These are phyloP conservation scores for Schizopygopsis pylzovi DNA, from an alignment of 2,797 vertebrate genomes.

Conservation along the genomic window DNA sequence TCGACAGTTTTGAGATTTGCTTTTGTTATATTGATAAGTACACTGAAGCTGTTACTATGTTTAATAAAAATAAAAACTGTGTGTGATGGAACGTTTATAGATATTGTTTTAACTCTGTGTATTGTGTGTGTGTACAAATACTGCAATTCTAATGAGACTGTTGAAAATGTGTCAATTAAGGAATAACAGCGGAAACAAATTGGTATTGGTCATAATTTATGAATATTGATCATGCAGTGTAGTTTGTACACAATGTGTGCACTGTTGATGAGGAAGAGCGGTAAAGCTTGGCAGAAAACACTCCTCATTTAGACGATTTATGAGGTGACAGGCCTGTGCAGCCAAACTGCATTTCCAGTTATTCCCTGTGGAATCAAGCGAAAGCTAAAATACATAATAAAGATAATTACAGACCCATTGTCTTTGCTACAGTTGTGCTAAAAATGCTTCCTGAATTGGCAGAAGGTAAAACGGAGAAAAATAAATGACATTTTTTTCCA, in stretches of 20 bases:
- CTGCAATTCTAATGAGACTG: not conserved
- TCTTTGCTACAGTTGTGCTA: not conserved
- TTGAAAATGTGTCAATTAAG: not conserved
- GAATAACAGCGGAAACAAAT: not conserved
- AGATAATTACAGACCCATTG: not conserved
- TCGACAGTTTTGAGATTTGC: not conserved
- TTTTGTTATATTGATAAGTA: not conserved
- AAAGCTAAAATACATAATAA: not conserved
- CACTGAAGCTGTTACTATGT: not conserved
- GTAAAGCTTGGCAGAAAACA: not conserved
- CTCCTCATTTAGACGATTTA: not conserved
- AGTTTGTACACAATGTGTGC: not conserved
- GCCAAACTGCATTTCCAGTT: not conserved
- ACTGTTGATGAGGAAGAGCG: not conserved
- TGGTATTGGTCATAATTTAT: not conserved
- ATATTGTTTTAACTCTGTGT: not conserved
- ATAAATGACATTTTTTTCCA: not conserved
- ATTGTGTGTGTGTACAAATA: not conserved
- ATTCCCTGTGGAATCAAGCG: not conserved
- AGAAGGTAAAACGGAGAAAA: not conserved
- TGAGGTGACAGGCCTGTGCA: not conserved
- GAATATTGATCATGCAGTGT: not conserved
- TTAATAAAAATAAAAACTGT: too few species aligned
- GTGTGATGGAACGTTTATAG: not conserved
- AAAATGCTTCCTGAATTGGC: not conserved